Percentiles rank a stretch among this genome's conserved stretches.
Conservation (phyloP, 1,140 invertebrate genomes). For the Frieseomelitta varia region DNA sequence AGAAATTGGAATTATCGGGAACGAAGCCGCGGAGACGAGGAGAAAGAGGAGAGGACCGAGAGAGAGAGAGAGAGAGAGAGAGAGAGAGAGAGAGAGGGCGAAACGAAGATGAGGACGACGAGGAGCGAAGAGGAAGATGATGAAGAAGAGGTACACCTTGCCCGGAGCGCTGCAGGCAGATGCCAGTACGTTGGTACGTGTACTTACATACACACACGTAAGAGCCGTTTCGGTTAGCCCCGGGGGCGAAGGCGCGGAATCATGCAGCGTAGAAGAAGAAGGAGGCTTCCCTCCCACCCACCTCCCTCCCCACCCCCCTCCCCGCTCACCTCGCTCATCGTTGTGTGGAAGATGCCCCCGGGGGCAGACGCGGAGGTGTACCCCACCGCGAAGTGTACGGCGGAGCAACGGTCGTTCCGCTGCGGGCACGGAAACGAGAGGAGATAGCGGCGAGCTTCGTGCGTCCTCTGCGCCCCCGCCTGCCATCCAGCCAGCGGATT, state of each 20-base stretch:
- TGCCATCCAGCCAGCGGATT: neutral
- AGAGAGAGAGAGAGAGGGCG: neutral
- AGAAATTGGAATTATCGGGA: conserved; percentile 7
- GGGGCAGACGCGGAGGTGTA: conserved; percentile 62
- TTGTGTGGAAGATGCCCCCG: conserved; percentile 49
- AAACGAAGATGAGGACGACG: conserved; percentile 36
- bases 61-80: neutral
- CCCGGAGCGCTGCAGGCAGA: conserved; percentile 77
- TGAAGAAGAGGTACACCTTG: conserved; percentile 57
- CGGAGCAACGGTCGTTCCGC: conserved; percentile 65
- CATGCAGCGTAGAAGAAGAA: conserved; percentile 67
- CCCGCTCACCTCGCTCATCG: conserved; percentile 24
- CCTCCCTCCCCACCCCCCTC: neutral
- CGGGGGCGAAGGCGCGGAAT: conserved; percentile 68
- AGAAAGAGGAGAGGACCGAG: neutral
- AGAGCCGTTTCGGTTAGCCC: conserved; percentile 72
- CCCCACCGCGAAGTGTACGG: conserved; percentile 53
- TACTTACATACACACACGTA: conserved; percentile 41
- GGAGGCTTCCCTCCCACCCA: conserved; percentile 16
- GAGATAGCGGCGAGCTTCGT: conserved; percentile 70
- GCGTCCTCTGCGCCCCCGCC: conserved; percentile 51
- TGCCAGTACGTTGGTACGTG: conserved; percentile 61
- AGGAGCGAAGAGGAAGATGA: conserved; percentile 30
- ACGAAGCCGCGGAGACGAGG: conserved; percentile 9
- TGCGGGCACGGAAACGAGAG: conserved; percentile 74